Evolutionary conservation across 2,797 vertebrate species (phyloP), one percentile per base, ranked within the genome.

Genomic region (Microctenopoma stevenorrisi): DNA sequence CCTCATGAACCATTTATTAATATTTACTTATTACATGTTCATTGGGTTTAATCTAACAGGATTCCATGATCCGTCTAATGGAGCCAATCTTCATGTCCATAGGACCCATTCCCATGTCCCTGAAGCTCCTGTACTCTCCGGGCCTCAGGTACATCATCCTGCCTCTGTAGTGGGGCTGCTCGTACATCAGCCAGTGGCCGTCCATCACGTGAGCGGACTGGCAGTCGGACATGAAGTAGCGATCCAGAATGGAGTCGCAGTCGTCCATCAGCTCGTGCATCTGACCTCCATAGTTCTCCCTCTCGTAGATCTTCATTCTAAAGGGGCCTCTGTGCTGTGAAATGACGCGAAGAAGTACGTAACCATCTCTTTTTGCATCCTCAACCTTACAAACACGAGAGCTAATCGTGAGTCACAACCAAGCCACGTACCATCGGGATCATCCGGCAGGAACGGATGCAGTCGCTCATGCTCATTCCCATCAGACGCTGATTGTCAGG

Each of bases 401-500:
- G 25, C 33, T 13, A 3, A 52, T 44, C 38, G 13, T 18, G 10
- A 47, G 1, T 30, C 22, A n/a, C 3, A 22, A 10, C 14, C 12
- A 37, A 18, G 14, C 18, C 8, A 57, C 74, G 7, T 90, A 93
- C 93, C 90, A 86, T 88, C 49, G 92, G 91, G 70, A 93, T 93
- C 88, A 89, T 89, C 52, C 87, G 88, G 51, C 93, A 91, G 68
- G 93, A 93, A 5, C 91, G 82, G 64, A 94, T 89, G 83, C 89
- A 92, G 80, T 93, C 92, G 0, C 87, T 92, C 75, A 79, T 87
- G 80, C 50, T 89, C 86, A 89, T 88, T 12, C 89, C 89, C 92
- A 92, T 92, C 80, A 93, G 77, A 12, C 81, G 83, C 82, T 92
- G 89, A 78, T 93, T 92, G 84, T 94, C 93, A 0, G 93, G 88